phyloP scores from a whole-genome alignment of 2,113 vertebrate genomes.

The Gnathonemus echidnorhynchus region DNA sequence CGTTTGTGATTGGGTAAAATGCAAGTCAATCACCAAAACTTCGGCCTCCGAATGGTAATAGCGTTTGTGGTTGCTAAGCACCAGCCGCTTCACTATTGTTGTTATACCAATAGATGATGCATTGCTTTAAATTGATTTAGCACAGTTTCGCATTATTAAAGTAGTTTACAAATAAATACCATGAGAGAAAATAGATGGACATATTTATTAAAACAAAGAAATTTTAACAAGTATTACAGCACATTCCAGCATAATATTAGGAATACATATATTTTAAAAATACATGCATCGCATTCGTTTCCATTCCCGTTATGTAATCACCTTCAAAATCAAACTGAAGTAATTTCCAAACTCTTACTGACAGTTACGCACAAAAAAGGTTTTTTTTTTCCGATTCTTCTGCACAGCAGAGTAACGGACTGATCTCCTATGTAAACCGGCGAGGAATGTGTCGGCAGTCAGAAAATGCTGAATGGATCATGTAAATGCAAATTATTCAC shows the following conservation, averaged over 20 bases:
- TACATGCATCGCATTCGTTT: neutral
- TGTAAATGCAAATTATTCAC: neutral
- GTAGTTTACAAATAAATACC: neutral
- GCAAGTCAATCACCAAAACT: neutral
- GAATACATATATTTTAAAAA: conserved; percentile 18
- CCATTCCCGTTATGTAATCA: conserved; percentile 40
- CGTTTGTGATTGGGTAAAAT: neutral
- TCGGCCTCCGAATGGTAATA: neutral
- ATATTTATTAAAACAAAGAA: conserved; percentile 47
- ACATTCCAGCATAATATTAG: conserved; percentile 51
- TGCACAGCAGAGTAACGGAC: neutral
- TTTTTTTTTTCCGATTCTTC: neutral
- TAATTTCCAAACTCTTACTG: neutral
- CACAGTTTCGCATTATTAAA: neutral
- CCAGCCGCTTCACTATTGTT: neutral
- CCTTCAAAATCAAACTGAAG: neutral
- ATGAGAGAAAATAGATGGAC: conserved; percentile 28
- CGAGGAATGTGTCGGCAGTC: neutral
- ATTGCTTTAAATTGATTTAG: neutral
- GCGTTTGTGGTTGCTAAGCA: conserved; percentile 31
- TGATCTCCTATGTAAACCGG: neutral
- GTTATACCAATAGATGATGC: neutral
- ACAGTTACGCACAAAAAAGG: neutral
- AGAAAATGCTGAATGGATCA: neutral
- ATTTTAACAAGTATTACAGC: conserved; percentile 3